A percentile compares a stretch with the other conserved stretches of the same genome.
Conservation (phyloP, 2,797 vertebrate genomes). For the Hipposideros larvatus region DNA sequence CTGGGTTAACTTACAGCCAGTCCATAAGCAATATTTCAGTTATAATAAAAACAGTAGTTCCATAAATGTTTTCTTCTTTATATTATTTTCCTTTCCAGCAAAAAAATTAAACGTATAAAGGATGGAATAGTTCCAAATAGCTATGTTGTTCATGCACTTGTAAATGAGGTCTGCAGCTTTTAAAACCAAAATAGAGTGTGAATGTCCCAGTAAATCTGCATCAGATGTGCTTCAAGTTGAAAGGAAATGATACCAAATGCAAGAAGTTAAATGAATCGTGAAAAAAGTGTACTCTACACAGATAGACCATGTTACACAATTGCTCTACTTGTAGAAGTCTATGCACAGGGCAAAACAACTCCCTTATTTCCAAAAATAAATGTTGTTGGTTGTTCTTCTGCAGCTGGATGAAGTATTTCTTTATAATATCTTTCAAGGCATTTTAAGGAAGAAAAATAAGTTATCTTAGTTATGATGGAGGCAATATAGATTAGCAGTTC, state of each 20-base stretch:
- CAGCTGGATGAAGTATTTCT: conserved; percentile 67
- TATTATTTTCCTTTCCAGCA: conserved; percentile 28
- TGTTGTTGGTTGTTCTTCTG: conserved; percentile 59
- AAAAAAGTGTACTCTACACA: conserved; percentile 79
- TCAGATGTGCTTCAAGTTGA: conserved; percentile 81
- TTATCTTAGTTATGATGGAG: conserved; percentile 1
- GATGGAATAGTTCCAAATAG: conserved; percentile 59
- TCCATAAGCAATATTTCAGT: conserved; percentile 24
- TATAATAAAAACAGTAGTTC: conserved; percentile 24
- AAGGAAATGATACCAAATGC: conserved; percentile 79
- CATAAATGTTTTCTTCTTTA: conserved; percentile 40
- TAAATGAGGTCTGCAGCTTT: conserved; percentile 73
- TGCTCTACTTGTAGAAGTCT: conserved; percentile 78
- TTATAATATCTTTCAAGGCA: conserved; percentile 55
- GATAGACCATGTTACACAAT: conserved; percentile 78
- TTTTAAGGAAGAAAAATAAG: conserved; percentile 60
- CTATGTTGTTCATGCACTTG: conserved; percentile 58
- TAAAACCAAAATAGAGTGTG: conserved; percentile 77
- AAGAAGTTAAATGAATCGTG: conserved; percentile 80
- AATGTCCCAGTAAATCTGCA: conserved; percentile 78
- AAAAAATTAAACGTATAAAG: conserved; percentile 68
- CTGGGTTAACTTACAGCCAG: neutral
- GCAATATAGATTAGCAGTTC: neutral
- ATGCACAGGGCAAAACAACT: conserved; percentile 75
- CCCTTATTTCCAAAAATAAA: conserved; percentile 77